Conservation (phyloP, 2,888 invertebrate species). For the Scaptomyza polygonia region DNA sequence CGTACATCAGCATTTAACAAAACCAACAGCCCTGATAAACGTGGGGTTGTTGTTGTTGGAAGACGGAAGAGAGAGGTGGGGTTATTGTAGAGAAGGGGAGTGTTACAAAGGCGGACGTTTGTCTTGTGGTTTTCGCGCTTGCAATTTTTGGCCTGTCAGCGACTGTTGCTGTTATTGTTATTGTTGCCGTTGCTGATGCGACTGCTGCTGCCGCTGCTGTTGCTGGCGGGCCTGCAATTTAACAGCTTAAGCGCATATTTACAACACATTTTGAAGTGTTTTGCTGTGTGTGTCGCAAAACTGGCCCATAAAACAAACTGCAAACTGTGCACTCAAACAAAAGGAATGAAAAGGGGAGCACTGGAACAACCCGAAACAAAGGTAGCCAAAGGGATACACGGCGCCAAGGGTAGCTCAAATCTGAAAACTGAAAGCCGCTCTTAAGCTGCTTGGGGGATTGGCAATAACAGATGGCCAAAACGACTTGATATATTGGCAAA, state of each 20-base stretch:
- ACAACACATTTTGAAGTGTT: slow-evolving; percentile 67
- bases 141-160: slow-evolving; percentile 72
- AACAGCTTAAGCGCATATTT: slow-evolving; percentile 75
- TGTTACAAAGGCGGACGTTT: slow-evolving; percentile 47
- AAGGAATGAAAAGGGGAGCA: neutral
- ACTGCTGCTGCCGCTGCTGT: slow-evolving; percentile 11
- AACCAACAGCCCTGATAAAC: slow-evolving; percentile 45
- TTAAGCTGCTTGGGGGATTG: slow-evolving; percentile 54
- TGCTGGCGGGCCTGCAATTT: slow-evolving; percentile 62
- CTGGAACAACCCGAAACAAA: slow-evolving; percentile 2
- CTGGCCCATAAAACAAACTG: slow-evolving; percentile 51
- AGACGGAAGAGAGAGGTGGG: neutral
- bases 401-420: slow-evolving; percentile 33
- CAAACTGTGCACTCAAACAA: slow-evolving; percentile 23
- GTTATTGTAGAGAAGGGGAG: neutral
- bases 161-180: slow-evolving; percentile 53
- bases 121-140: slow-evolving; percentile 75
- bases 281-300: slow-evolving; percentile 45
- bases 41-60: slow-evolving; percentile 42
- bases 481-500: slow-evolving; percentile 49
- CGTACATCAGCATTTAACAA: slow-evolving; percentile 23
- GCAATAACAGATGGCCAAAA: slow-evolving; percentile 47
- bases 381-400: neutral
- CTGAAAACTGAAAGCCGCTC: slow-evolving; percentile 20
- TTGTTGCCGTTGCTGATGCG: slow-evolving; percentile 5